These are phyloP conservation scores for Cantharis nigra DNA, from an alignment of 2,888 invertebrate genomes.

Conservation along the genomic window DNA sequence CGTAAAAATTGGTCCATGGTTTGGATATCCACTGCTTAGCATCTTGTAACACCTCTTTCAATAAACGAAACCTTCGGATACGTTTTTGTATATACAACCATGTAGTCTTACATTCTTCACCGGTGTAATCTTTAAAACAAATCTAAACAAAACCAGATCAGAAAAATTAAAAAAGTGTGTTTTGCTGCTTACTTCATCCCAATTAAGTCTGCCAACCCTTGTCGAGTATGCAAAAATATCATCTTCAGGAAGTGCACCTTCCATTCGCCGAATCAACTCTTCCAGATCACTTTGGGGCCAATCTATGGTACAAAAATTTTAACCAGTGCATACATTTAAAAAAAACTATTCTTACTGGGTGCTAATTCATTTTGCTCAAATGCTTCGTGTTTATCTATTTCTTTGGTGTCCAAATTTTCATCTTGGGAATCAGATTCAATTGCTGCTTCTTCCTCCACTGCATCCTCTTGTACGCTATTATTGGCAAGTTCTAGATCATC, in stretches of 20 bases:
- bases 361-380: background rate
- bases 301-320: conserved; percentile 23
- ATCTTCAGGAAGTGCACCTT: conserved; percentile 53
- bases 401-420: background rate
- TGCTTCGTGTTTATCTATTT: background rate
- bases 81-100: conserved; percentile 56
- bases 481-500: background rate
- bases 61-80: conserved; percentile 56
- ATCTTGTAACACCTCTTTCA: conserved; percentile 58
- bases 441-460: background rate
- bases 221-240: conserved; percentile 55
- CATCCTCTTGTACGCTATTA: background rate
- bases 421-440: background rate
- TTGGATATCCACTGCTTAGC: conserved; percentile 56
- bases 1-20: conserved; percentile 56
- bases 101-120: conserved; percentile 57
- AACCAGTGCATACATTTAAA: background rate
- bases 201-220: conserved; percentile 55
- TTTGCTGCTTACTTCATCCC: conserved; percentile 51
- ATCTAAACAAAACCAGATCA: conserved; percentile 43
- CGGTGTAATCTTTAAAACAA: conserved; percentile 56
- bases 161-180: background rate
- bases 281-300: conserved; percentile 55
- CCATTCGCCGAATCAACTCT: conserved; percentile 55
- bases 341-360: background rate